phyloP scores from a whole-genome alignment of 2,888 invertebrate genomes.

The Eupithecia abbreviata region DNA sequence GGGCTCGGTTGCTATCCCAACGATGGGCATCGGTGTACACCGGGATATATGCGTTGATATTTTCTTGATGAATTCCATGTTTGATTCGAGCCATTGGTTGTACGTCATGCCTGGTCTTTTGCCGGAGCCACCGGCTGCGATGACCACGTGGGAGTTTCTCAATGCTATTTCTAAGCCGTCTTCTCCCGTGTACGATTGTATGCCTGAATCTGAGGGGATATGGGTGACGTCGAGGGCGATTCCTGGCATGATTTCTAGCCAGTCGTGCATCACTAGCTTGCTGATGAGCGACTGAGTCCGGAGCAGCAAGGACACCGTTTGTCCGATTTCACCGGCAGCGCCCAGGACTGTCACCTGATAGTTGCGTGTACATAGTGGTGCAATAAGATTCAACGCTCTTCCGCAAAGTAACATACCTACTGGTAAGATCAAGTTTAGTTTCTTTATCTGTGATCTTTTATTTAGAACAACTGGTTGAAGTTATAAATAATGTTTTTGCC shows the following conservation, averaged over 20 bases:
- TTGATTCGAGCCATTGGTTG: constrained; percentile 83
- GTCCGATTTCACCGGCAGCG: constrained; percentile 78
- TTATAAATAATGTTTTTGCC: background rate
- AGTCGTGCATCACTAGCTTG: constrained; percentile 84
- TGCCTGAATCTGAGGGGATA: constrained; percentile 65
- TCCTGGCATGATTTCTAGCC: constrained; percentile 63
- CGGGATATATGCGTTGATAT: constrained; percentile 60
- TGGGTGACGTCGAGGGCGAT: constrained; percentile 76
- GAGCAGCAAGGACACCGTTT: constrained; percentile 82
- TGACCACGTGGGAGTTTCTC: constrained; percentile 85
- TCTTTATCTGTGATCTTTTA: background rate
- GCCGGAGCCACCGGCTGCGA: constrained; percentile 86
- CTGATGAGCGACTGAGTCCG: constrained; percentile 84
- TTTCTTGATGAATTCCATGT: constrained; percentile 68
- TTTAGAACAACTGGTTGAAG: background rate
- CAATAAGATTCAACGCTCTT: background rate
- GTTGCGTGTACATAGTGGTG: constrained; percentile 39
- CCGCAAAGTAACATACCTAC: background rate
- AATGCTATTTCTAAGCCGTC: constrained; percentile 67
- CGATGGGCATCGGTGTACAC: constrained; percentile 64
- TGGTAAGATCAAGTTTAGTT: background rate
- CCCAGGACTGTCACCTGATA: constrained; percentile 72
- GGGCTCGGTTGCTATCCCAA: constrained; percentile 76
- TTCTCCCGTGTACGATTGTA: constrained; percentile 63
- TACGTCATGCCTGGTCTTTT: constrained; percentile 84